Evolutionary conservation across 2,113 vertebrate genomes (phyloP), one percentile per base, ranked within the genome.

Genomic region (Sinosuthora webbiana): DNA sequence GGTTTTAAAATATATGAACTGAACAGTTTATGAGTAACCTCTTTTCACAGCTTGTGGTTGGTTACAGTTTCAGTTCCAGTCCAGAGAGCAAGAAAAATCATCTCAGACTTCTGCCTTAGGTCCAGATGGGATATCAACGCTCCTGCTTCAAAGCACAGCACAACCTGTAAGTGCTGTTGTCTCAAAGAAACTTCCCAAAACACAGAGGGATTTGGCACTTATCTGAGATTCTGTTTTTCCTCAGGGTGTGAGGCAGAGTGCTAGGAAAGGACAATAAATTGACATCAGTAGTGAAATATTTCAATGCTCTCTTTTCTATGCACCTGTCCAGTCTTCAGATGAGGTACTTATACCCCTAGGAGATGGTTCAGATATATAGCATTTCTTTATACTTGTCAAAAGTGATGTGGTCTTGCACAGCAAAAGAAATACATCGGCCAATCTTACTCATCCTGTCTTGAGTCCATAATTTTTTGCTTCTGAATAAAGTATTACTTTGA

Each of bases 1-100:
- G 21, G 56, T 60, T 95, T 83, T 83, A 94, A 92, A 90, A 90
- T 81, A 91, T 35, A 79, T 60, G 44, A 96, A 84, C 77, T 39
- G 22, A 91, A 64, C n/a, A 8, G 47, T 87, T 82, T 91, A 65
- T 62, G 81, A 76, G 79, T 82, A 84, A 73, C 62, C 87, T 91
- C 37, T 60, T 91, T 79, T 55, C 60, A 62, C 57, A 84, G 11
- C 23, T 79, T 71, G 20, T 64, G 73, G 22, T 71, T 83, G 13
- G 31, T 74, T 86, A n/a, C 2, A 8, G 22, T 56, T 70, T 35
- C 62, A 68, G 18, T 87, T 92, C 45, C 41, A 64, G 60, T 45
- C 57, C 78, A 89, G 37, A 76, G 25, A 79, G 52, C 52, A 87
- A 71, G 53, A 91, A 76, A 42, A 42, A 47, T 84, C 3, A 71